Evolutionary conservation across 2,113 vertebrate genomes (phyloP), one percentile per base, ranked within the genome.

Genomic region (Phrynocephalus versicolor): DNA sequence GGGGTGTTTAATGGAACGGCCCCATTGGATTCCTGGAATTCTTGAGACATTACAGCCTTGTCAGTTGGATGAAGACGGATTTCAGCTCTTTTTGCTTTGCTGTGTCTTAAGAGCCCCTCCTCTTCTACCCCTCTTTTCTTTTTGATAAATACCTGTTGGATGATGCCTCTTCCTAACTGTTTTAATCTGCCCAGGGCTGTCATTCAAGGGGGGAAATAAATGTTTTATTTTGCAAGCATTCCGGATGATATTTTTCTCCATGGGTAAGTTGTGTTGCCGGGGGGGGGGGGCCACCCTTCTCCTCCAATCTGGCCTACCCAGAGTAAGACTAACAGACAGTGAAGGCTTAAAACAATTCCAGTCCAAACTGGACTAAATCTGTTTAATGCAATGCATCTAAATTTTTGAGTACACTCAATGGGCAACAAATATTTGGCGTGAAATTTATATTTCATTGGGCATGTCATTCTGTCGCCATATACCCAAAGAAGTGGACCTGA

Each of bases 1-100:
- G 93, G 91, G 94, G 92, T 94, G 93, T 95, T 95, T 95, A 94
- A 94, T 94, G 93, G 92, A 94, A 94, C 92, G 92, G 93, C 92
- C 94, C 88, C 92, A 94, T 0, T n/a, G 10, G 92, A 95, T 95
- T 94, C 93, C 93, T 94, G 90, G 85, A 89, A 95, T 95, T 94
- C 94, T 93, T 95, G 89, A 91, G 85, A 92, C 92, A 79, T 92
- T 95, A 92, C 92, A 90, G 92, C 94, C 92, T 89, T 94, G 93
- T 95, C 93, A 94, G 91, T 94, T 81, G 84, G 85, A 94, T 92
- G 92, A 92, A 92, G 88, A 92, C 88, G 84, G 82, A 90, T 95
- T 94, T 94, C 91, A 95, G 94, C 92, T 95, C 90, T 69, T 4
- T 87, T 57, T 82, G 89, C 89, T 91, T 92, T 90, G 89, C 88